A percentile compares a stretch with the other conserved stretches of the same genome.
Evolutionary conservation across 2,888 invertebrate genomes (phyloP).

Genomic region (Petrophora chlorosata): DNA sequence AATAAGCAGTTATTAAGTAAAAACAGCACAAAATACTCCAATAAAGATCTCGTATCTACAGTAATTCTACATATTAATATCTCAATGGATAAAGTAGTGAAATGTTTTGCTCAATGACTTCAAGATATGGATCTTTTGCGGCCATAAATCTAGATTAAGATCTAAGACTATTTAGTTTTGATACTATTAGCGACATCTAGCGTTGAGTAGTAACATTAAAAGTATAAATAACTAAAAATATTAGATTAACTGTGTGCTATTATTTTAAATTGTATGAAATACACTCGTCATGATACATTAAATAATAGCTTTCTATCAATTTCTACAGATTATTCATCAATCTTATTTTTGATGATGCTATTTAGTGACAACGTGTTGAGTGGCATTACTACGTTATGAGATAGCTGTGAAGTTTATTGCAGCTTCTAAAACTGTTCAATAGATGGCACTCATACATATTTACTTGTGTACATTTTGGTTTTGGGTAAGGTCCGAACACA

Average conservation of each 20-base stretch:
- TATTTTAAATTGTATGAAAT: no score
- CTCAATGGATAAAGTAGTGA: conserved; percentile 49
- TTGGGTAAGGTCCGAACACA: no score
- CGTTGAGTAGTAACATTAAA: conserved; percentile 36
- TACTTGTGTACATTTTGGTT: neutral
- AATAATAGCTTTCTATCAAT: no score
- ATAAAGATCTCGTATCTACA: conserved; percentile 59
- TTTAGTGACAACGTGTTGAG: no score
- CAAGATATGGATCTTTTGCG: conserved; percentile 45
- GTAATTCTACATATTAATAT: conserved; percentile 57
- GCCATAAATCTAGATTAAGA: conserved; percentile 47
- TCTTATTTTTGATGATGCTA: no score
- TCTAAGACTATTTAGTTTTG: conserved; percentile 21
- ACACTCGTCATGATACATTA: no score
- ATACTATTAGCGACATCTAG: conserved; percentile 44
- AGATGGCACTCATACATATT: conserved; percentile 5
- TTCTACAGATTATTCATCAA: no score
- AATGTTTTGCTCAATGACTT: conserved; percentile 30
- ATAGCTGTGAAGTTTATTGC: neutral
- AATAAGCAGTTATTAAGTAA: conserved; percentile 29
- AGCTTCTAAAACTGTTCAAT: neutral
- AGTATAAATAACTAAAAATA: no score
- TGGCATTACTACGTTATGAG: no score
- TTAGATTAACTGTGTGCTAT: no score
- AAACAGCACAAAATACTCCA: conserved; percentile 45